Evolutionary conservation across 2,888 invertebrate species (phyloP).

Genomic region (Mayetiola destructor): DNA sequence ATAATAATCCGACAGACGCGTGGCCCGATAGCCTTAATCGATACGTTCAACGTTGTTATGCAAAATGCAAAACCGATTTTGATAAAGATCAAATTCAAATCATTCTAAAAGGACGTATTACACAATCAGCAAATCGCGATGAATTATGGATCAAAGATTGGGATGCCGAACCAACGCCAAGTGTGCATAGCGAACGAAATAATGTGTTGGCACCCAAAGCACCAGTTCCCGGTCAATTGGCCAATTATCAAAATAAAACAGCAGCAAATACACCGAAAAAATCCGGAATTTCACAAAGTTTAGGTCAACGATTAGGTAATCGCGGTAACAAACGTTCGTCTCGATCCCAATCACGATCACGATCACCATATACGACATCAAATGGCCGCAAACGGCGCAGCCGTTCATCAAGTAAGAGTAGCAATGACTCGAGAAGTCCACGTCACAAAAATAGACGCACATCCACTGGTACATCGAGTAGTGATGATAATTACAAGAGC

Average conservation of each 20-base stretch:
- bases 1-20: slow-evolving; percentile 46
- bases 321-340: slow-evolving; percentile 31
- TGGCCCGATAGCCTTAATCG: slow-evolving; percentile 70
- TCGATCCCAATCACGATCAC: slow-evolving; percentile 29
- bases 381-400: slow-evolving; percentile 18
- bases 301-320: slow-evolving; percentile 44
- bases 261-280: slow-evolving; percentile 27
- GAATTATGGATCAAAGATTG: slow-evolving; percentile 85
- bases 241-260: slow-evolving; percentile 42
- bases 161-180: slow-evolving; percentile 86
- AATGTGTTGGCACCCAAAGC: slow-evolving; percentile 43
- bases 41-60: slow-evolving; percentile 86
- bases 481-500: slow-evolving; percentile 9
- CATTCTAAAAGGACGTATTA: slow-evolving; percentile 85
- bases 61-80: slow-evolving; percentile 70
- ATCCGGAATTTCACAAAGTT: slow-evolving; percentile 42
- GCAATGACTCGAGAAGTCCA: slow-evolving; percentile 36
- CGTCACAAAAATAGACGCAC: slow-evolving; percentile 38
- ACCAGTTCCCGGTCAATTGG: slow-evolving; percentile 42
- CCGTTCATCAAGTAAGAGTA: slow-evolving; percentile 22
- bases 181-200: slow-evolving; percentile 64
- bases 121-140: slow-evolving; percentile 75
- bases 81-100: slow-evolving; percentile 92
- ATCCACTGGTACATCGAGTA: slow-evolving; percentile 29
- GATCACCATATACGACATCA: slow-evolving; percentile 13